These are phyloP conservation scores for Teleogryllus occipitalis DNA, from an alignment of 1,140 invertebrate genomes.

Conservation along the genomic window DNA sequence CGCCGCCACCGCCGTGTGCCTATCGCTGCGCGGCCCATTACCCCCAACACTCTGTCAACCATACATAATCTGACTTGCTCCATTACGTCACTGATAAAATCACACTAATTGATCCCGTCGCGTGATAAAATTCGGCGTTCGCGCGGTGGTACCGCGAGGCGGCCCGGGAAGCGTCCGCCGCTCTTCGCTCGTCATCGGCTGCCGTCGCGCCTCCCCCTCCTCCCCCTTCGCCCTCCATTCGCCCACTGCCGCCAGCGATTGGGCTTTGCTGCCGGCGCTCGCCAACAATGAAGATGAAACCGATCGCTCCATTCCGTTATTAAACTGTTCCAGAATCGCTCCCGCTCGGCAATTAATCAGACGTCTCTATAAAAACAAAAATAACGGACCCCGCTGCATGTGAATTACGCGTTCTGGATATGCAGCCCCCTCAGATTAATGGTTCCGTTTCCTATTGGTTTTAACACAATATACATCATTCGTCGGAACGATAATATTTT, in stretches of 20 bases:
- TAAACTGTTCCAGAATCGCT: not conserved
- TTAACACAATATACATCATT: not conserved
- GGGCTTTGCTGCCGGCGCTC: not conserved
- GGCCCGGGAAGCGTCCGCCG: too few relatives aligned
- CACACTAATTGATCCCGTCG: not conserved
- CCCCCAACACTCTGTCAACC: not conserved
- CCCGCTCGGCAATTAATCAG: not conserved
- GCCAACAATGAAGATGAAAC: not conserved
- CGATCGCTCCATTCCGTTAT: not conserved
- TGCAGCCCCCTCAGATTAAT: not conserved
- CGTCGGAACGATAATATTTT: not conserved
- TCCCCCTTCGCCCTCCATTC: too few relatives aligned
- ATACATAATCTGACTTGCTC: conserved; percentile 4
- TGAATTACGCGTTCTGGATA: not conserved
- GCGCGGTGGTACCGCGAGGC: not conserved
- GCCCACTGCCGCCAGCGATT: too few relatives aligned
- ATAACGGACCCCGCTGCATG: not conserved
- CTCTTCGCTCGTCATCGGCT: not conserved
- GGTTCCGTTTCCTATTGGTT: not conserved
- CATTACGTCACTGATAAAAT: conserved; percentile 1
- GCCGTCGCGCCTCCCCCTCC: not conserved
- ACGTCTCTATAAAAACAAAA: not conserved
- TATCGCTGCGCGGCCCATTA: not conserved
- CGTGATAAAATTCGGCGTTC: not conserved
- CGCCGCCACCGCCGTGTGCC: not conserved